Percentiles rank a stretch among this genome's conserved stretches.
These are phyloP conservation scores for Peribatodes rhomboidaria DNA, from an alignment of 2,888 invertebrate species.

Conservation along the genomic window DNA sequence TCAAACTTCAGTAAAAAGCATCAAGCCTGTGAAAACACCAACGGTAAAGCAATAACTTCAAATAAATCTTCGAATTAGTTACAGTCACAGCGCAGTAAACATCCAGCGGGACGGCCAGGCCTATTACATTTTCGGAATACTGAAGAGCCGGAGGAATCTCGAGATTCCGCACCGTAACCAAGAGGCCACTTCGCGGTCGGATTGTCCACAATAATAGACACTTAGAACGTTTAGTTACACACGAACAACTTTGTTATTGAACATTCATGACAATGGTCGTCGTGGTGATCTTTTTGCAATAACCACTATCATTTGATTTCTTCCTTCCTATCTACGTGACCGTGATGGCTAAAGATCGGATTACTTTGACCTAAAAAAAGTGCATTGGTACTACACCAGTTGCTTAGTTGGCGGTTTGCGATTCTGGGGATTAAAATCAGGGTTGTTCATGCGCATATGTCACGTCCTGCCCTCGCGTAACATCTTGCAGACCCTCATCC, in stretches of 20 bases:
- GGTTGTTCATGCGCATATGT: constrained; percentile 61
- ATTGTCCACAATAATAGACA: constrained; percentile 63
- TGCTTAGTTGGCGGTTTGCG: constrained; percentile 3
- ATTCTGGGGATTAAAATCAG: constrained; percentile 66
- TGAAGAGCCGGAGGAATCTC: constrained; percentile 49
- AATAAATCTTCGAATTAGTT: constrained; percentile 36
- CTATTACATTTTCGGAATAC: constrained; percentile 40
- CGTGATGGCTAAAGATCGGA: constrained; percentile 34
- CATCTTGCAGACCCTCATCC: constrained; percentile 74
- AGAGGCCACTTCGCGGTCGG: constrained; percentile 66
- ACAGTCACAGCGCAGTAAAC: constrained; percentile 35
- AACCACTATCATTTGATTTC: constrained; percentile 49
- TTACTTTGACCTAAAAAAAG: constrained; percentile 47
- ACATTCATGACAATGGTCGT: constrained; percentile 56
- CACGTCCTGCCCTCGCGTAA: constrained; percentile 50
- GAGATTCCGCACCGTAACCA: constrained; percentile 59
- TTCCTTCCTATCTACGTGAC: constrained; percentile 46
- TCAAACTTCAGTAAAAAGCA: constrained; percentile 1
- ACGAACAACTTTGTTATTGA: constrained; percentile 62
- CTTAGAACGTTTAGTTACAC: constrained; percentile 63
- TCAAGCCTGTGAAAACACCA: constrained; percentile 7
- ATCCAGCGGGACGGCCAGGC: constrained; percentile 25
- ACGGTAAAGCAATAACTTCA: constrained; percentile 31
- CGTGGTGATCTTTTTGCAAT: constrained; percentile 50
- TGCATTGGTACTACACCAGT: not conserved